A percentile compares a stretch with the other conserved stretches of the same genome.
Evolutionary conservation across 2,797 vertebrate genomes (phyloP).

Genomic region (Gymnoscopelus braueri): DNA sequence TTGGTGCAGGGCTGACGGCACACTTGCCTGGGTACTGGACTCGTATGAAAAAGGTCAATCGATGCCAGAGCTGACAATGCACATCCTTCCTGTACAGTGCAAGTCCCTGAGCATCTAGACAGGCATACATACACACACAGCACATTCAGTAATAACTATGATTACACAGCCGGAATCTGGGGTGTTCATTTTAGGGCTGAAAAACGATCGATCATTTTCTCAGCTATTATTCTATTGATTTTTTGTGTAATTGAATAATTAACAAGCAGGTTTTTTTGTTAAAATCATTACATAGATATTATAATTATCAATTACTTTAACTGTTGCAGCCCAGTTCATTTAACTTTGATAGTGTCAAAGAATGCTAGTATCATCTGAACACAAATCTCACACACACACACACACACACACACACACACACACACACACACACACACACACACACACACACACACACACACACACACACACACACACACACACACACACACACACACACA

Average conservation of each 20-base stretch:
- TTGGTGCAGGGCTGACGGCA: constrained; percentile 45
- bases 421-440: not conserved
- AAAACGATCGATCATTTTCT: no score
- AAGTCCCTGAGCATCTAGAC: not conserved
- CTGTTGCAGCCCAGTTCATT: no score
- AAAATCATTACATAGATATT: no score
- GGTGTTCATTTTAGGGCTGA: no score
- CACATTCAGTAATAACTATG: not conserved
- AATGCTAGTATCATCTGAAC: no score
- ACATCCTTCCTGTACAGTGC: not conserved
- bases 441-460: constrained; percentile 6
- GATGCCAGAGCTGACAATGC: not conserved
- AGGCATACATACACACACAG: not conserved
- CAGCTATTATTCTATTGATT: no score
- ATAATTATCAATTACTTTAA: no score
- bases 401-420: not conserved
- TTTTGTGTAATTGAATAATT: no score
- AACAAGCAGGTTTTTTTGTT: no score
- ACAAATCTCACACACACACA: not conserved
- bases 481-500: constrained; percentile 12
- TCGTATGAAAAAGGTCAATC: no score
- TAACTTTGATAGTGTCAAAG: no score
- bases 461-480: not conserved
- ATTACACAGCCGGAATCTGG: not conserved
- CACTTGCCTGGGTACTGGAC: constrained; percentile 28